Base-by-base conservation (phyloP, 2,797 vertebrate species). In the Poeciliopsis gracilis region DNA sequence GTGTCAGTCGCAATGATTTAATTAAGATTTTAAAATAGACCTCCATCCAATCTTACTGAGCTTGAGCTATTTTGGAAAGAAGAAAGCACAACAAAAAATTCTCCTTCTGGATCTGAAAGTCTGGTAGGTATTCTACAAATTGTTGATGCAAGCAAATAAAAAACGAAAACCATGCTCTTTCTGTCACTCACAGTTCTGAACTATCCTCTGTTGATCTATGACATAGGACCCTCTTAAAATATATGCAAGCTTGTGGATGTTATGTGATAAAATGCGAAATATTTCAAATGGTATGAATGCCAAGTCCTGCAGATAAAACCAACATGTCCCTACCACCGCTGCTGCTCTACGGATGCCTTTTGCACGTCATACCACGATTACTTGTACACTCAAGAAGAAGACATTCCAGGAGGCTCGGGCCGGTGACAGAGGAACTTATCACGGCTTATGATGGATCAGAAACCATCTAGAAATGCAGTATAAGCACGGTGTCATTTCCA, bases 351-450 rank as follows among this genome's bases (percentile, higher is more conserved):
- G 25, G 72, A 69, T 25, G 80, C 9, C 4, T 76, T 63, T 74
- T 51, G 15, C 18, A 15, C 30, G 53, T 6, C 66, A 36, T 28
- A 28, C 28, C 5, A 8, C 1, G 61, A 74, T 15, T 61, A 59
- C 51, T 55, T 41, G 30, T 33, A 10, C 46, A 66, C 28, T 69
- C 5, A 18, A 15, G 46, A 53, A 12, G 25, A 77, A 4, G 36
- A 30, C 47, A 11, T 53, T 51, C 59, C 46, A 63, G n/a, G 36
- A 75, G 15, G 43, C 15, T n/a, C 30, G 13, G 84, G 38, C 20
- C 76, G 74, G 2, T 82, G 51, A 76, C 51, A 82, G 73, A 66
- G 53, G 59, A 25, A 49, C 8, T 63, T 25, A 36, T 57, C 41
- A 12, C 30, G 13, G 38, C 33, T 80, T 61, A 78, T 66, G 20